Evolutionary conservation across 2,888 invertebrate genomes (phyloP).

Genomic region (Nineta flava): DNA sequence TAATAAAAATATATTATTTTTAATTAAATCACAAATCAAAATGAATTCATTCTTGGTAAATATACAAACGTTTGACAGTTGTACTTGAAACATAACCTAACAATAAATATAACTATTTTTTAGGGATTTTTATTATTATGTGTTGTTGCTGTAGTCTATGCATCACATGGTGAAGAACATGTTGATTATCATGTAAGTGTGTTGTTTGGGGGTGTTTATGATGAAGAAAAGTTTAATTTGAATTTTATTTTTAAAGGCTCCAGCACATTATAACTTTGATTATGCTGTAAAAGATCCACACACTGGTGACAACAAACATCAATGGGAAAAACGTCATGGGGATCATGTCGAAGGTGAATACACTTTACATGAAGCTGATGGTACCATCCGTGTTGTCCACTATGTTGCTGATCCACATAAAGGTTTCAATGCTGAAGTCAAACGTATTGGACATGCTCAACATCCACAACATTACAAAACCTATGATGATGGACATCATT

Average conservation of each 20-base stretch:
- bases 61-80: not conserved
- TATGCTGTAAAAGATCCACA: slow-evolving; percentile 12
- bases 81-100: not conserved
- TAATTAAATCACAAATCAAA: not conserved
- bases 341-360: slow-evolving; percentile 14
- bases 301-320: slow-evolving; percentile 11
- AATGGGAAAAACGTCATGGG: slow-evolving; percentile 14
- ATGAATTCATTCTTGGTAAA: not conserved
- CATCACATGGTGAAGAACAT: not conserved
- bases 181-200: not conserved
- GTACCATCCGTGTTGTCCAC: slow-evolving; percentile 16
- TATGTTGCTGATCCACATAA: slow-evolving; percentile 16
- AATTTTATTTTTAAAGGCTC: slow-evolving; percentile 3
- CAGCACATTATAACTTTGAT: slow-evolving; percentile 10
- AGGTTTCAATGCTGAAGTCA: slow-evolving; percentile 15
- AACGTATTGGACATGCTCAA: slow-evolving; percentile 4
- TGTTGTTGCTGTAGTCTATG: not conserved
- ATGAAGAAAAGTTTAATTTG: not conserved
- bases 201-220: not conserved
- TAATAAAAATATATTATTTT: too few relatives aligned
- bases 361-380: slow-evolving; percentile 12
- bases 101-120: not conserved
- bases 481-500: not conserved
- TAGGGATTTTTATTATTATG: not conserved
- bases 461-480: slow-evolving; percentile 2